Evolutionary conservation across 1,140 invertebrate species (phyloP).

Genomic region (Battus philenor): DNA sequence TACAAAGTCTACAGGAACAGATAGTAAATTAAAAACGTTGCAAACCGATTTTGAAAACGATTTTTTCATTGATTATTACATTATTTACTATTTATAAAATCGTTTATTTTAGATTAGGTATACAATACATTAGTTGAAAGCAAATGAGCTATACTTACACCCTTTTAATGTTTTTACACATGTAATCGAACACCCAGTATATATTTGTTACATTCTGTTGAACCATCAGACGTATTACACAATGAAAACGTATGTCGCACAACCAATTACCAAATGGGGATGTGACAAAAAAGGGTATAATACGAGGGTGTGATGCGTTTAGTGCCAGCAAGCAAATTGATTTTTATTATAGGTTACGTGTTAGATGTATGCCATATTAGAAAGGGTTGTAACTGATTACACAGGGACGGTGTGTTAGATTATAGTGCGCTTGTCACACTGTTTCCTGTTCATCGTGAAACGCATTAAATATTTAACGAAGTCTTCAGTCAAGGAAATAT

Average conservation of each 20-base stretch:
- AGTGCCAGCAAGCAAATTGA: constrained; percentile 3
- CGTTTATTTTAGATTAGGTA: neutral
- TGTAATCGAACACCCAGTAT: neutral
- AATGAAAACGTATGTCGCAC: constrained; percentile 6
- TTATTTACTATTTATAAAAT: too few species aligned
- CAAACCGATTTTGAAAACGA: too few species aligned
- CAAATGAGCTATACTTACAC: neutral
- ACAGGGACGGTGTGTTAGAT: constrained; percentile 3
- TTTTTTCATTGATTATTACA: too few species aligned
- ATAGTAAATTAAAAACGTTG: too few species aligned
- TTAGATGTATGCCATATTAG: neutral
- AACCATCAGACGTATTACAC: neutral
- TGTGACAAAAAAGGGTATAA: constrained; percentile 16
- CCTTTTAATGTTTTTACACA: neutral
- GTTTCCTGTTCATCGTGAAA: neutral
- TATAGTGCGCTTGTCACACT: constrained; percentile 11
- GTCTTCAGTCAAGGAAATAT: too few species aligned
- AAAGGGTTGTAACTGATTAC: constrained; percentile 14
- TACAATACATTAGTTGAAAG: neutral
- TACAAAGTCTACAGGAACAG: too few species aligned
- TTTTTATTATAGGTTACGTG: constrained; percentile 11
- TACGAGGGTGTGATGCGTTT: constrained; percentile 14
- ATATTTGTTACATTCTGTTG: neutral
- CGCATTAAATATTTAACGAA: too few species aligned
- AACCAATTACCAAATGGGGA: constrained; percentile 13